These are phyloP conservation scores for Metallyticus violacea DNA, from an alignment of 2,888 invertebrate genomes.

Conservation along the genomic window DNA sequence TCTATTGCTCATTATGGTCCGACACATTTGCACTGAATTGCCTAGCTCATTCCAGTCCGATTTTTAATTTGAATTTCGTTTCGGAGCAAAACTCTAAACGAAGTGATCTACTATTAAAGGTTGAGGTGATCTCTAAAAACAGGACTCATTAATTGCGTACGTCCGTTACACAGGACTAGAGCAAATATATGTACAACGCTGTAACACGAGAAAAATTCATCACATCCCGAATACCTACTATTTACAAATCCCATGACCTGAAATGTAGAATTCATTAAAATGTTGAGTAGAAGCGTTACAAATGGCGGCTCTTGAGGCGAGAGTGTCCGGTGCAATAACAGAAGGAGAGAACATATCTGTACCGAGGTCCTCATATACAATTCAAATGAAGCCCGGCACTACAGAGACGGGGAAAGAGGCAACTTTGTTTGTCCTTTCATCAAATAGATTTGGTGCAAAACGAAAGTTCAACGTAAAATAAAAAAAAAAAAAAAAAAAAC, in stretches of 20 bases:
- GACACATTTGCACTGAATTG: too few relatives aligned
- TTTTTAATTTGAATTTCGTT: too few relatives aligned
- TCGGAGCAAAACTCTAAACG: too few relatives aligned
- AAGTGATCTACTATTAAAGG: too few relatives aligned
- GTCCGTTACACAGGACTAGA: too few relatives aligned
- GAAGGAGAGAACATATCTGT: not conserved
- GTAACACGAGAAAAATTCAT: not conserved
- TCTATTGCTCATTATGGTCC: too few relatives aligned
- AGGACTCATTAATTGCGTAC: too few relatives aligned
- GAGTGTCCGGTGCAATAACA: not conserved
- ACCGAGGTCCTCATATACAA: not conserved
- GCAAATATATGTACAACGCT: too few relatives aligned
- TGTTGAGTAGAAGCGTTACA: not conserved
- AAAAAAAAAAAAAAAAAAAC: too few relatives aligned
- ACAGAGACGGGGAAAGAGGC: too few relatives aligned
- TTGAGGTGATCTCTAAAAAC: too few relatives aligned
- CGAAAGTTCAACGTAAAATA: not conserved
- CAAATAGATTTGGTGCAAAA: not conserved
- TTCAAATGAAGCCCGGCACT: not conserved
- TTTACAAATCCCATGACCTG: not conserved
- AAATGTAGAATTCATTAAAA: not conserved
- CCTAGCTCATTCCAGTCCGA: too few relatives aligned
- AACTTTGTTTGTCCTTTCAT: not conserved
- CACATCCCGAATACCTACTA: not conserved
- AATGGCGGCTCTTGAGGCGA: not conserved